phyloP scores from a whole-genome alignment of 2,113 vertebrate species.

The Motacilla tschutschensis region DNA sequence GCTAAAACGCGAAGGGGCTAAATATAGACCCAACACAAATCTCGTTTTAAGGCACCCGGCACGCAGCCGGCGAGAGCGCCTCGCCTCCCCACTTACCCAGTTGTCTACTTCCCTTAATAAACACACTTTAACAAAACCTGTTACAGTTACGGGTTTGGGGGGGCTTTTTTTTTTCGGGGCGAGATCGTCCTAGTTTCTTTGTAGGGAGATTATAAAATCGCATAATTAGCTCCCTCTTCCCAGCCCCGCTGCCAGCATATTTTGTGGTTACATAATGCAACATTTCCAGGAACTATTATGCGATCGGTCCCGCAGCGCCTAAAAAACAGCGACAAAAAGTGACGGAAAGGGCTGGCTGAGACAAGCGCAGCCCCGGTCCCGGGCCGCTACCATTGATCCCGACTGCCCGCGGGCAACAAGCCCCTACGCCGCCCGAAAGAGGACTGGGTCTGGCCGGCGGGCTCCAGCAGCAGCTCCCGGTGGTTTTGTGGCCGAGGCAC shows the following conservation, averaged over 20 bases:
- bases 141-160: neutral
- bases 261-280: conserved; percentile 27
- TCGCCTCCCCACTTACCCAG: conserved; percentile 29
- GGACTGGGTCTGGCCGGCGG: neutral
- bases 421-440: neutral
- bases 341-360: neutral
- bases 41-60: conserved; percentile 63
- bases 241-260: neutral
- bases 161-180: neutral
- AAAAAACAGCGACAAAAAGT: neutral
- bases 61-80: conserved; percentile 42
- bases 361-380: neutral
- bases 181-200: conserved; percentile 74
- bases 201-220: neutral
- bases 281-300: conserved; percentile 34
- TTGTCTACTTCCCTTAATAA: conserved; percentile 57
- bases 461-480: neutral
- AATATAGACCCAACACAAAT: conserved; percentile 70
- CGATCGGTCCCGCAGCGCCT: neutral
- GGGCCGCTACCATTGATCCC: neutral
- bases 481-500: neutral
- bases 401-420: neutral
- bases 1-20: conserved; percentile 68
- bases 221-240: neutral
- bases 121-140: conserved; percentile 16